Evolutionary conservation across 2,888 invertebrate genomes (phyloP), one percentile per base, ranked within the genome.

Genomic region (Calameuta filiformis): DNA sequence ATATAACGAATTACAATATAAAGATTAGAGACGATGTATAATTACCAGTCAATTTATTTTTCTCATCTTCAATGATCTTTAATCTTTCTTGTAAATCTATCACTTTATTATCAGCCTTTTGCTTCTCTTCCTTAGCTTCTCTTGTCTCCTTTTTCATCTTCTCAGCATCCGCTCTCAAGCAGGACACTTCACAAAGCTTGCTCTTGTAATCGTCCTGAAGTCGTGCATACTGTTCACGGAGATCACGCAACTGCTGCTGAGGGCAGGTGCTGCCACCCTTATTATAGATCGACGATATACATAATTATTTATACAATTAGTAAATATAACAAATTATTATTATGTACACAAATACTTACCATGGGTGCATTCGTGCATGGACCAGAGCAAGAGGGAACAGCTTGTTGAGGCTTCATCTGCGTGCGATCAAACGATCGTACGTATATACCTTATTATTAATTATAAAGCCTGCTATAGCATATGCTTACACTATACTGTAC

Each of bases 191-290:
- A 11, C 94, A 93, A 15, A 95, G 92, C 92, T 95, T 95, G 1
- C 92, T 93, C 84, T 94, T 95, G 87, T 94, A 95, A 86, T 94
- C 94, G 83, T 95, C 95, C 89, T 95, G 95, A 0, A 95, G 93
- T 79, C 94, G 93, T 12, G 92, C 92, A 79, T 95, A 94, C 86
- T 95, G 94, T 80, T 95, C 93, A 33, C 93, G 92, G 12, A 95
- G 88, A 87, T 94, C 94, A 35, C 93, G 92, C 4, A 94, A 92
- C 90, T 95, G 94, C 82, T 92, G 93, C 82, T 94, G 94, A 33
- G 87, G 87, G 82, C 88, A 87, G 68, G 84, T 84, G 78, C 85
- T 89, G 73, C 81, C 83, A 76, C 86, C 87, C 89, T 89, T 82
- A 74, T 30, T 33, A 31, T 12, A 56, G n/a, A 34, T 75, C 30